Conservation (phyloP, 2,888 invertebrate genomes). For the Polietes domitor region DNA sequence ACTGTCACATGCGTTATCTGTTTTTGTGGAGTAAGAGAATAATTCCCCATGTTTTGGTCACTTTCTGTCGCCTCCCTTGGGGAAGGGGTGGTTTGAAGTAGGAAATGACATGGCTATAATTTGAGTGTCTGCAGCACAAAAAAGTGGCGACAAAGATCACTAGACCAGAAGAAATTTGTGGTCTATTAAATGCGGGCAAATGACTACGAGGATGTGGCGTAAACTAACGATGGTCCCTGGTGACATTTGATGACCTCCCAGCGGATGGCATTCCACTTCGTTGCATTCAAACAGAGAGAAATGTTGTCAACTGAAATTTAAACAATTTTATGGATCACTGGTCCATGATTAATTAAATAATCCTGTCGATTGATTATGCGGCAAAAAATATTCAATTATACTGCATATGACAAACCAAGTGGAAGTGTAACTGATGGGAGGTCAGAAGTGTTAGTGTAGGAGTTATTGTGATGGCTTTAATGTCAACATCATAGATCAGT, state of each 20-base stretch:
- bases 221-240: not conserved
- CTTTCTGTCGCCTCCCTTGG: too few species aligned
- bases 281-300: not conserved
- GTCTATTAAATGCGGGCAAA: not conserved
- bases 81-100: too few species aligned
- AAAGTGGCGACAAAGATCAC: not conserved
- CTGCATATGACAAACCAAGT: not conserved
- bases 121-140: not conserved
- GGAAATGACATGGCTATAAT: not conserved
- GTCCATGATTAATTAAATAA: slow-evolving; percentile 13
- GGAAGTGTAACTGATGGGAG: not conserved
- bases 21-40: not conserved
- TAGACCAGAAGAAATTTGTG: slow-evolving; percentile 22
- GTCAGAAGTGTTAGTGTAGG: not conserved
- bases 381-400: not conserved
- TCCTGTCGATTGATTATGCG: not conserved
- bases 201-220: not conserved
- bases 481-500: slow-evolving; percentile 4
- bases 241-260: slow-evolving; percentile 16
- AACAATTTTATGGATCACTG: slow-evolving; percentile 4
- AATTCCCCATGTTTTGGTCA: too few species aligned
- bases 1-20: too few species aligned
- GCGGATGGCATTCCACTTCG: not conserved
- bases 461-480: not conserved
- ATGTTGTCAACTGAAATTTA: not conserved